Evolutionary conservation across 2,113 vertebrate genomes (phyloP).

Genomic region (Microcebus jonahi): DNA sequence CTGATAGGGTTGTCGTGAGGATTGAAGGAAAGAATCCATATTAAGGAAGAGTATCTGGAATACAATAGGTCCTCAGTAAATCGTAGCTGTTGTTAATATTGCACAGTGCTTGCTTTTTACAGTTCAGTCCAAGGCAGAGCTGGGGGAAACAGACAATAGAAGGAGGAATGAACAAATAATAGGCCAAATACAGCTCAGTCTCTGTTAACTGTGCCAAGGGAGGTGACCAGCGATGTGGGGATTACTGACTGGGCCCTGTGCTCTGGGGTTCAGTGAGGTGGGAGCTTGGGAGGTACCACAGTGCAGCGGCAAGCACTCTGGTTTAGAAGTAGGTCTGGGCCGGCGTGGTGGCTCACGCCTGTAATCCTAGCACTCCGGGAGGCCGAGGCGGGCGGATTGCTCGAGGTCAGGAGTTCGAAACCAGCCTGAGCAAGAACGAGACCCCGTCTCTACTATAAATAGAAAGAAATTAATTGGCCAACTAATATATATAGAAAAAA

Average conservation of each 20-base stretch:
- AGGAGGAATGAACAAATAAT: background rate
- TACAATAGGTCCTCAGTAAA: background rate
- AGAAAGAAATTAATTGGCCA: no score
- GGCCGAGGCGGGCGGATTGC: no score
- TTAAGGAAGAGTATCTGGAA: constrained; percentile 7
- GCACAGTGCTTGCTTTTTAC: constrained; percentile 10
- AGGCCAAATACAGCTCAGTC: background rate
- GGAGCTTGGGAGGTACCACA: background rate
- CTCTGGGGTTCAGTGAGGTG: background rate
- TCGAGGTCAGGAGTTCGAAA: no score
- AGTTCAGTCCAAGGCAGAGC: background rate
- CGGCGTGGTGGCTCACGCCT: no score
- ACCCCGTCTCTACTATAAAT: no score
- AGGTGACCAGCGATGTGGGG: background rate
- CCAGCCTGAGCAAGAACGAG: no score
- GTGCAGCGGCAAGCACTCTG: background rate
- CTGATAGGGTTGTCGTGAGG: background rate
- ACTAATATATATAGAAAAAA: no score
- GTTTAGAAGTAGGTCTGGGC: background rate
- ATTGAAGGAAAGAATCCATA: background rate
- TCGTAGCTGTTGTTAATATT: background rate
- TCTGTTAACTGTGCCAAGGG: background rate
- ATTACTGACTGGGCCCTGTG: no score
- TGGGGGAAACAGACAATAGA: background rate
- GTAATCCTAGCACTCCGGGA: no score